Conservation (phyloP, 2,797 vertebrate genomes). For the Darevskia mixta region DNA sequence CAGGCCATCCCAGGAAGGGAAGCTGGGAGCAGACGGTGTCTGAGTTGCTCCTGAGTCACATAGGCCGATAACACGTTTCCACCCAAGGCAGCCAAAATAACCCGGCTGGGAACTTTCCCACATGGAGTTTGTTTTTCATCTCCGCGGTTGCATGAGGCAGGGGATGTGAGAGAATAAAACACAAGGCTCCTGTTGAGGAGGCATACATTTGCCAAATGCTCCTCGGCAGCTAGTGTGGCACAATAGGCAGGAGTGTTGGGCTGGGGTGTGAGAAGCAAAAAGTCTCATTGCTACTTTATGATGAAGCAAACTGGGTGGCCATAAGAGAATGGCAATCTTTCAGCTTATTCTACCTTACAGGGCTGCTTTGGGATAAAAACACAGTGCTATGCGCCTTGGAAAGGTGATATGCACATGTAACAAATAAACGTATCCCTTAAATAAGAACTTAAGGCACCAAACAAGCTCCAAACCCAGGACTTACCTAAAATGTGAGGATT, state of each 20-base stretch:
- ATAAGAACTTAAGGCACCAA: not conserved
- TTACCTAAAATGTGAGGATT: not conserved
- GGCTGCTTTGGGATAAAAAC: not conserved
- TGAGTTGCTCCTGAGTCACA: constrained; percentile 48
- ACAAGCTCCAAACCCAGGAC: not conserved
- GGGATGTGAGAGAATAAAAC: constrained; percentile 24
- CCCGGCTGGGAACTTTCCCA: constrained; percentile 33
- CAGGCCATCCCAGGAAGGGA: constrained; percentile 14
- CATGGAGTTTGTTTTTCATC: constrained; percentile 50
- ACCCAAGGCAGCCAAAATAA: constrained; percentile 45
- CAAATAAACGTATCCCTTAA: not conserved
- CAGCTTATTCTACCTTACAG: not conserved
- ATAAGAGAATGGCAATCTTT: constrained; percentile 7
- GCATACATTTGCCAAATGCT: constrained; percentile 3
- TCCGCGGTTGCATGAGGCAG: constrained; percentile 1
- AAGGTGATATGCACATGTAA: not conserved
- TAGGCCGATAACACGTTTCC: constrained; percentile 39
- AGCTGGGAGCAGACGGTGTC: constrained; percentile 38
- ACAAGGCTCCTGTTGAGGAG: constrained; percentile 9
- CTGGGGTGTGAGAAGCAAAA: not conserved
- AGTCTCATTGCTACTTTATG: not conserved
- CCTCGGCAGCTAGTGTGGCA: not conserved
- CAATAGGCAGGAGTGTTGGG: not conserved
- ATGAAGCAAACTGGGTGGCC: not conserved
- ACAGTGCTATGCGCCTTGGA: not conserved